These are phyloP conservation scores for Agrochola litura DNA, from an alignment of 2,888 invertebrate species.

Conservation along the genomic window DNA sequence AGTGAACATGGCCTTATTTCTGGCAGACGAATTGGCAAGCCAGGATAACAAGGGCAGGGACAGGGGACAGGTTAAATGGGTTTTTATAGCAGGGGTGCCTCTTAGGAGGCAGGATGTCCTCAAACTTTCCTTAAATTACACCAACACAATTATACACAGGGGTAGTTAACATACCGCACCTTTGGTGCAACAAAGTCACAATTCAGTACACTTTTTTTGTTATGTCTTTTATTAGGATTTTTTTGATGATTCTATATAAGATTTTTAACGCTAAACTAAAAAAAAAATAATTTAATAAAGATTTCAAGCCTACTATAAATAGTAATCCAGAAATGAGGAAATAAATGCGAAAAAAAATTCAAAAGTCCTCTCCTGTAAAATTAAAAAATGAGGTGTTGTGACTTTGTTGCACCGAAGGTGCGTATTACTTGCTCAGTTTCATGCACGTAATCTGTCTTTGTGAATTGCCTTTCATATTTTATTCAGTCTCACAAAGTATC, in stretches of 20 bases:
- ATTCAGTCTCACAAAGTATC: slow-evolving; percentile 36
- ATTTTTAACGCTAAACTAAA: too few relatives aligned
- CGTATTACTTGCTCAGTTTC: neutral
- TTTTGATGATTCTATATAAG: too few relatives aligned
- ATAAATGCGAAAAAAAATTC: too few relatives aligned
- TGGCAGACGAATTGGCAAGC: slow-evolving; percentile 31
- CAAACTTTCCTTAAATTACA: slow-evolving; percentile 7
- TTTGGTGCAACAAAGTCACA: too few relatives aligned
- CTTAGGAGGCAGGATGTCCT: neutral
- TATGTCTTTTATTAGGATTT: too few relatives aligned
- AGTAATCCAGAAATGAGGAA: too few relatives aligned
- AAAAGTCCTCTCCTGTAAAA: too few relatives aligned
- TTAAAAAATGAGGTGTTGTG: too few relatives aligned
- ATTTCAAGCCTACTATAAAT: too few relatives aligned
- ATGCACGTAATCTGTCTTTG: slow-evolving; percentile 24
- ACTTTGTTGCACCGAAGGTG: too few relatives aligned
- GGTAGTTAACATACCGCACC: slow-evolving; percentile 1
- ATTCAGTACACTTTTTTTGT: too few relatives aligned
- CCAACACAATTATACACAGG: neutral
- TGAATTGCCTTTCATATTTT: slow-evolving; percentile 54
- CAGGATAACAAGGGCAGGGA: neutral
- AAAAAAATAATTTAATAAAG: too few relatives aligned
- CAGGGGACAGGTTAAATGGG: slow-evolving; percentile 12
- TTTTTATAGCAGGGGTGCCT: slow-evolving; percentile 17
- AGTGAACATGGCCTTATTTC: slow-evolving; percentile 46